Base-by-base conservation (phyloP, 2,113 vertebrate genomes). In the Centropus unirufus region DNA sequence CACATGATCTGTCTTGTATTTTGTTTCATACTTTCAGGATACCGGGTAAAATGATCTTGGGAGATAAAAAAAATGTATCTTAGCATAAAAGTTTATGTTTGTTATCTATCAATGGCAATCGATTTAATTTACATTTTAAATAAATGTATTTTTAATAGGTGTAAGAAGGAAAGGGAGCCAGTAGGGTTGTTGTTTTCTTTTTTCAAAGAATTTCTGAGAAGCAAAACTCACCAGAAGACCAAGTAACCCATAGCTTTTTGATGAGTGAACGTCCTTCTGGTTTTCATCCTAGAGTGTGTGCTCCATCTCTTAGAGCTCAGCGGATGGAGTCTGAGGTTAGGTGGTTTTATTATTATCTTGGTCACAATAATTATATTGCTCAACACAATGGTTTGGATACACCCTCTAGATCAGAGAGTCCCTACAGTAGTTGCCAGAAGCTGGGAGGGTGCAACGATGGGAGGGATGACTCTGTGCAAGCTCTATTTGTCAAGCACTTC, bases 61-160 rank as follows among this genome's bases (percentile, higher is more conserved):
- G 92, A 82, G 68, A 98, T 97, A 96, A 97, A 95, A 97, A 97
- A 97, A 97, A 98, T 95, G 94, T 93, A 95, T 91, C 96, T 79
- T 42, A 97, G 97, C 95, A 94, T 97, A 97, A 98, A 97, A 97
- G 96, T 97, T 98, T 98, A 97, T 96, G 95, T 97, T 97, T 96
- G 95, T 97, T 97, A 97, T 97, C 97, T 97, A 95, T 97, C 92
- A 84, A 91, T 93, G 95, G 94, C 95, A 95, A 89, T 96, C 96
- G 96, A 40, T 84, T 97, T 96, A 96, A 92, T 96, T 97, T 95
- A 97, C 96, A 95, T 97, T 97, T 97, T 94, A 97, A 96, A 97
- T 97, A 97, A 96, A 94, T 90, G 90, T 96, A 22, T 97, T 97
- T 97, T 92, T n/a, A 30, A 63, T 97, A 91, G 83, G 91, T 78